Base-by-base conservation (phyloP, 35 echinoderm and acorn worm genomes). In the Lytechinus pictus region DNA sequence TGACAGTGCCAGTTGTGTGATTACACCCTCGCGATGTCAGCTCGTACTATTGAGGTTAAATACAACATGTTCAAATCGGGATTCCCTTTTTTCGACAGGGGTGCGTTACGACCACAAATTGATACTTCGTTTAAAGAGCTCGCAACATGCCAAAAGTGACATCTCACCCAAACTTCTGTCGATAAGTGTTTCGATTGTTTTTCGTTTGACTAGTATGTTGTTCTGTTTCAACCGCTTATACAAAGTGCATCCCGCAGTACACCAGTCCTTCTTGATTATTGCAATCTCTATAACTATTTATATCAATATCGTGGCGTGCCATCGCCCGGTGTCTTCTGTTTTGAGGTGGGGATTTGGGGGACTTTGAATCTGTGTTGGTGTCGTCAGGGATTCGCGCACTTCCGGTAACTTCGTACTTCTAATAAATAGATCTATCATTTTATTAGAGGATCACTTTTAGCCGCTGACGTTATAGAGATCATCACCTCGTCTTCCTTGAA, bases 341-440 rank as follows among this genome's bases (percentile, higher is more conserved):
- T 97, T 96, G 94, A 95, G 94, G 94, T 79, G 56, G 94, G 96
- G 89, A 94, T 94, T 95, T 51, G 54, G 56, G 94, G 96, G 89
- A 94, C 95, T 95, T 55, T 94, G 87, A 91, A 95, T 92, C 88
- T 90, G 89, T 95, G 95, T 27, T 8, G 96, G 92, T 94, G 55
- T 92, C 92, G 54, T 92, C 55, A 61, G 95, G 94, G 96, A 57
- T 95, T 96, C 66, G 14, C 66, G 6, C 66, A 24, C 21, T 79
- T 91, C 51, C 54, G 10, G 54, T 13, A 58, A 9, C 9, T 13
- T 13, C 13, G 56, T 89, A 95, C n/a, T 90, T 57, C 27, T 24
- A 91, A 89, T 52, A 56, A 56, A 27, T 61, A 92, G 91, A 57
- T 54, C 53, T 86, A 61, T 56, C 57, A 53, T 57, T 91, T 86